Evolutionary conservation across 2,113 vertebrate genomes (phyloP).

Genomic region (Erpornis zantholeuca): DNA sequence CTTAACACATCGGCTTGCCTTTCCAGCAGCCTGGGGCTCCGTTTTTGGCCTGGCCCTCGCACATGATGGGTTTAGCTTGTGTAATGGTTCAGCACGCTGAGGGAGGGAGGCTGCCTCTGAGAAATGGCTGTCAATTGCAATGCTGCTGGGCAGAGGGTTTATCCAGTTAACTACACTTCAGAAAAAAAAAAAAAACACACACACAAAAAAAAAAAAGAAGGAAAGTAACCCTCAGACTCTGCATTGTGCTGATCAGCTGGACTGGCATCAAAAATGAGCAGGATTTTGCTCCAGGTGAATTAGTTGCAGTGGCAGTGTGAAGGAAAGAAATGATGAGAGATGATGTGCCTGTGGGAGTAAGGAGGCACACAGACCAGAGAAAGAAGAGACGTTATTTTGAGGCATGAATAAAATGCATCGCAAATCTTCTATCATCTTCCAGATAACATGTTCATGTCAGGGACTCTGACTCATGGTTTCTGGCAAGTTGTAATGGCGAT

Average conservation of each 20-base stretch:
- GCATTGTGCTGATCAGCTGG: background rate
- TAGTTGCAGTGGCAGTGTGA: background rate
- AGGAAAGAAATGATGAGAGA: background rate
- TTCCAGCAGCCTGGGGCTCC: background rate
- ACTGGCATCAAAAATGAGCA: conserved; percentile 5
- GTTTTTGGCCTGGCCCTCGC: background rate
- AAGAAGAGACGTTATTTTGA: background rate
- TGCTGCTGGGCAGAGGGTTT: background rate
- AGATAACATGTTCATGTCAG: background rate
- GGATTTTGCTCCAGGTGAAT: conserved; percentile 20
- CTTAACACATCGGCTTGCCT: background rate
- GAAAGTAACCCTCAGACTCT: background rate
- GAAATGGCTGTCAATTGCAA: background rate
- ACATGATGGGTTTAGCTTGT: background rate
- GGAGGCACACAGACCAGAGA: background rate
- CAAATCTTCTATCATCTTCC: background rate
- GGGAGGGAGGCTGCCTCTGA: background rate
- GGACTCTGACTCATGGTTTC: background rate
- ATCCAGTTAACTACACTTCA: background rate
- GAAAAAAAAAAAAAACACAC: too few relatives aligned
- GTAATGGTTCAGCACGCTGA: background rate
- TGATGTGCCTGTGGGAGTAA: background rate
- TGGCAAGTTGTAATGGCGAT: background rate
- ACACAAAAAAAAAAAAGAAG: background rate
- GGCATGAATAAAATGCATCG: conserved; percentile 1